Base-by-base conservation (phyloP, 2,888 invertebrate species). In the Lochmaea capreae region DNA sequence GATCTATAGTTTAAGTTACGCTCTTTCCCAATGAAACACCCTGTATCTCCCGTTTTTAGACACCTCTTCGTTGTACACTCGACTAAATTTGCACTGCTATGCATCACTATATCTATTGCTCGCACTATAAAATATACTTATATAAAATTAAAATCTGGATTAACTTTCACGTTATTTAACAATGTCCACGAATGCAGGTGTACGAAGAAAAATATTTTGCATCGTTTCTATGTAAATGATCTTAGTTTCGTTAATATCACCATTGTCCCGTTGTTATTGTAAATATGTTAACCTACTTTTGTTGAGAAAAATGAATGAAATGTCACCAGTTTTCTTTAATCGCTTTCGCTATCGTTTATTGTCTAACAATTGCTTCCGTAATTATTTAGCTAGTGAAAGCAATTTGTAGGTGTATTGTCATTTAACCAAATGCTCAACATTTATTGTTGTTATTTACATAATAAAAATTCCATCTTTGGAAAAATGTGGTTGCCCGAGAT, bases 301-400 rank as follows among this genome's bases (percentile, higher is more conserved):
- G 10, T 3, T 16, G 16, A 16, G 49, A 54, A 54, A 54, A 54
- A 54, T 54, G 18, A 18, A 18, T 54, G 9, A 54, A 18, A 54
- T 54, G 54, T 54, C 18, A 54, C 54, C 10, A 54, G 54, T 18
- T 54, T 16, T 3, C 10, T 54, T 54, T 18, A 54, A 54, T 33
- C 57, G 39, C 61, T 39, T 39, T 61, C 61, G 61, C 8, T 61
- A 33, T 39, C 54, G 54, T 54, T 18, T 39, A 61, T 61, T 39
- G 61, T 61, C 39, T 61, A 33, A 61, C 61, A 61, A 61, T 12
- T 14, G 18, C 61, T 61, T 61, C 39, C 39, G 61, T 33, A 61
- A 61, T 61, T 54, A 54, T 54, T 54, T 16, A 54, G 16, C 18
- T 54, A 18, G 54, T 54, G 54, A 54, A 54, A 54, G 54, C 54